These are phyloP conservation scores for Pollenia labialis DNA, from an alignment of 2,888 invertebrate genomes.

Conservation along the genomic window DNA sequence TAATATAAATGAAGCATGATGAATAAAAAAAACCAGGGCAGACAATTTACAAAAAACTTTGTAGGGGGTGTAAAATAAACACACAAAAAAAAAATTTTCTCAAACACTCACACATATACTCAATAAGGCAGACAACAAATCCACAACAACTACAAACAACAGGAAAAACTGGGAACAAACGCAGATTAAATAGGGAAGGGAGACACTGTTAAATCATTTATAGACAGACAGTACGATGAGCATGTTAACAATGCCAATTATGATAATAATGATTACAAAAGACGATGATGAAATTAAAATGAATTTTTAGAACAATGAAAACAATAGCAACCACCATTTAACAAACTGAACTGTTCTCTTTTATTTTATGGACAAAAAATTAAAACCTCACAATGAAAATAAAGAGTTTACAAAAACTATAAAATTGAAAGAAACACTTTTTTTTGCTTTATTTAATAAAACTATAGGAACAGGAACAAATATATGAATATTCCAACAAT, in stretches of 20 bases:
- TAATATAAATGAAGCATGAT: constrained; percentile 65
- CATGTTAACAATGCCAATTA: background rate
- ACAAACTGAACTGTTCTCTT: background rate
- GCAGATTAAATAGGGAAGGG: background rate
- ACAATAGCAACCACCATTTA: constrained; percentile 14
- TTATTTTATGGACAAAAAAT: constrained; percentile 1
- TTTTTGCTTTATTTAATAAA: no score
- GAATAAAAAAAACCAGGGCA: constrained; percentile 55
- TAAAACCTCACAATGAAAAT: constrained; percentile 8
- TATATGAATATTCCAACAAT: no score
- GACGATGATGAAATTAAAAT: constrained; percentile 37
- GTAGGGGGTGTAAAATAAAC: constrained; percentile 40
- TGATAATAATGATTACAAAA: constrained; percentile 36
- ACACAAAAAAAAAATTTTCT: background rate
- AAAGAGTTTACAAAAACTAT: background rate
- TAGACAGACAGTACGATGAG: constrained; percentile 8
- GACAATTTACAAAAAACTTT: constrained; percentile 46
- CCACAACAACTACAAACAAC: constrained; percentile 12
- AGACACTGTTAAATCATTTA: constrained; percentile 15
- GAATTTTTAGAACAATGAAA: background rate
- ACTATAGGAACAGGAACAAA: no score
- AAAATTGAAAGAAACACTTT: background rate
- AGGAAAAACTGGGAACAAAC: constrained; percentile 4
- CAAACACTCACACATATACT: background rate
- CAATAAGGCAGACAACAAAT: constrained; percentile 15